These are phyloP conservation scores for Epinotia demarniana DNA, from an alignment of 2,888 invertebrate species.

Conservation along the genomic window DNA sequence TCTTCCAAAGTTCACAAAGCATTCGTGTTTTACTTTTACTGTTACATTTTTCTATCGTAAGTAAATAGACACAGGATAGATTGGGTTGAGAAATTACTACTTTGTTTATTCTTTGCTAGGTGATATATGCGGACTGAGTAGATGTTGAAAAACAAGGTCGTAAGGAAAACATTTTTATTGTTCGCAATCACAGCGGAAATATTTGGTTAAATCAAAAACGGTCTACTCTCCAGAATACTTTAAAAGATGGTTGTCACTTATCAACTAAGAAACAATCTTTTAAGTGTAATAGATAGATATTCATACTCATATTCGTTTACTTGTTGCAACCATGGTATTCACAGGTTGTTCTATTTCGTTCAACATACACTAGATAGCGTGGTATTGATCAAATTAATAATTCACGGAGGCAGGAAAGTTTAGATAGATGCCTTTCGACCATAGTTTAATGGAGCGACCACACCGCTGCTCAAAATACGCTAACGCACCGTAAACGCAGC, in stretches of 20 bases:
- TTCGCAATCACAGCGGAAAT: neutral
- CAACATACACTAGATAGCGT: no score
- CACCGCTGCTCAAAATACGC: no score
- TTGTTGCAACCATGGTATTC: no score
- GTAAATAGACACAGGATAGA: neutral
- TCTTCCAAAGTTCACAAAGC: neutral
- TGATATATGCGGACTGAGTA: neutral
- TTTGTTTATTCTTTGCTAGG: conserved; percentile 1
- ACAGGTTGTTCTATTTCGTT: no score
- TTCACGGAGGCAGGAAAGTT: no score
- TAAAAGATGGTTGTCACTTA: no score
- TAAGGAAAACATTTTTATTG: neutral
- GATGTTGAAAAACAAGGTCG: conserved; percentile 1
- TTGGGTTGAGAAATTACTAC: conserved; percentile 16
- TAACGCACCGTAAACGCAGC: no score
- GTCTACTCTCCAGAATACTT: neutral
- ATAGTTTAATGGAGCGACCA: no score
- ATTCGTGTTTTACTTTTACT: neutral
- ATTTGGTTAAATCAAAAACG: neutral
- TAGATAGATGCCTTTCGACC: no score
- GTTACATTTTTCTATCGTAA: neutral
- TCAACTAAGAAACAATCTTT: neutral
- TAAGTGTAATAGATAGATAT: neutral
- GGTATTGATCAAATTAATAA: no score
- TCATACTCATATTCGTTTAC: no score